phyloP scores from a whole-genome alignment of 1,140 invertebrate genomes.

The Elymnias hypermnestra region DNA sequence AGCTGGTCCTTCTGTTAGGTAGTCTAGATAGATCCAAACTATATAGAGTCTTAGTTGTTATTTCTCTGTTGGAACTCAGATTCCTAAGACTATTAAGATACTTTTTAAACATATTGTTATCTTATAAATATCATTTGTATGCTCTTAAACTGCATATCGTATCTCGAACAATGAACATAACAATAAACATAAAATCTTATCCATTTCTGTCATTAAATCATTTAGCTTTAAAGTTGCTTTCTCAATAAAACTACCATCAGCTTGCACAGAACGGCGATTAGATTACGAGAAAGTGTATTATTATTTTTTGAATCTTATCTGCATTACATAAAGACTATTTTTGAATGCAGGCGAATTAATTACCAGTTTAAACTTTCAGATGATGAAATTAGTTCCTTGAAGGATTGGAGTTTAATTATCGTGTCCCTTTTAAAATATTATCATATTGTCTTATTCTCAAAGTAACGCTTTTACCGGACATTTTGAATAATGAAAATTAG shows the following conservation, averaged over 20 bases:
- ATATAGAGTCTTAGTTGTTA: no score
- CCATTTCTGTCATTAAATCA: neutral
- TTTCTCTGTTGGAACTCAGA: no score
- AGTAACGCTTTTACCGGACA: neutral
- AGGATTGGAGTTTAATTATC: constrained; percentile 3
- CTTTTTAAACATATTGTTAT: neutral
- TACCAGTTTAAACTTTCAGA: constrained; percentile 8
- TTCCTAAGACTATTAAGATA: no score
- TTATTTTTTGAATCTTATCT: neutral
- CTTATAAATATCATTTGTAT: neutral
- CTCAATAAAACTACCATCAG: constrained; percentile 4
- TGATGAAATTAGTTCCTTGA: constrained; percentile 9
- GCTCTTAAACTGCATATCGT: neutral
- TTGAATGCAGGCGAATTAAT: neutral
- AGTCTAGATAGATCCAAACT: no score
- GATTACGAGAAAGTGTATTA: neutral
- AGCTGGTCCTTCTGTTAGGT: no score
- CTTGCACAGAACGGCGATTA: constrained; percentile 4
- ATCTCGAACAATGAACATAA: constrained; percentile 1
- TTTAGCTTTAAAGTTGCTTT: neutral
- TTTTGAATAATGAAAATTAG: neutral
- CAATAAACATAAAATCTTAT: constrained; percentile 1
- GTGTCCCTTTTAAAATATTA: neutral
- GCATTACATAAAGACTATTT: neutral
- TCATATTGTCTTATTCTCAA: no score